Conservation (phyloP, 2,797 vertebrate genomes). For the Artibeus lituratus region DNA sequence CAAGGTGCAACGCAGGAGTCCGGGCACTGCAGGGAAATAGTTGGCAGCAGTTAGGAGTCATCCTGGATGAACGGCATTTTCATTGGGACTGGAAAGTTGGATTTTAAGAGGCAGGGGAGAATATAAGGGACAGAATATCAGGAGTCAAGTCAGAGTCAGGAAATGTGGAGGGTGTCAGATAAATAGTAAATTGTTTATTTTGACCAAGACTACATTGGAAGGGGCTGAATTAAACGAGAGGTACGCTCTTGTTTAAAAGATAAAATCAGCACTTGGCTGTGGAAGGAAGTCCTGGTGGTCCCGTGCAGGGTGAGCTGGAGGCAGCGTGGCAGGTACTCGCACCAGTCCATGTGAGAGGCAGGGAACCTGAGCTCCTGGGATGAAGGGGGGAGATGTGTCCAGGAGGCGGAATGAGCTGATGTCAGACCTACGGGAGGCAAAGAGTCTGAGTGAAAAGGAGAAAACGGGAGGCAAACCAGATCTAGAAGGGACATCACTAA, state of each 20-base stretch:
- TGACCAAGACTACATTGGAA: background rate
- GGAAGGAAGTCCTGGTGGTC: background rate
- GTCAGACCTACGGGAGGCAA: background rate
- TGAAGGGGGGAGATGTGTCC: rapidly evolving
- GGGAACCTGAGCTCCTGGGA: background rate
- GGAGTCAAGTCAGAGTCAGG: background rate
- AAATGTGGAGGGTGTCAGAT: background rate
- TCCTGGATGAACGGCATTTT: background rate
- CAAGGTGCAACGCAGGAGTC: background rate
- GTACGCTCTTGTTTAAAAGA: background rate
- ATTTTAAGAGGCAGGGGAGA: background rate
- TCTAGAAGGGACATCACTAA: background rate
- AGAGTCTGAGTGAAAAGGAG: background rate
- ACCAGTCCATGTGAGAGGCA: background rate
- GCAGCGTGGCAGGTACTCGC: background rate
- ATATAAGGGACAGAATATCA: background rate
- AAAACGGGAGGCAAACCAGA: background rate
- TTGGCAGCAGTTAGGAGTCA: background rate
- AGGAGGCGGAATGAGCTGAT: background rate
- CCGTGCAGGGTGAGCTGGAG: background rate
- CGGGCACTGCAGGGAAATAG: background rate
- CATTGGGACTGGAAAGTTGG: background rate
- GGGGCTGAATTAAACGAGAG: background rate
- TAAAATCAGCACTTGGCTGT: background rate
- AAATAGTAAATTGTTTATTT: background rate